These are phyloP conservation scores for Scylla paramamosain DNA, from an alignment of 1,140 invertebrate species.

Conservation along the genomic window DNA sequence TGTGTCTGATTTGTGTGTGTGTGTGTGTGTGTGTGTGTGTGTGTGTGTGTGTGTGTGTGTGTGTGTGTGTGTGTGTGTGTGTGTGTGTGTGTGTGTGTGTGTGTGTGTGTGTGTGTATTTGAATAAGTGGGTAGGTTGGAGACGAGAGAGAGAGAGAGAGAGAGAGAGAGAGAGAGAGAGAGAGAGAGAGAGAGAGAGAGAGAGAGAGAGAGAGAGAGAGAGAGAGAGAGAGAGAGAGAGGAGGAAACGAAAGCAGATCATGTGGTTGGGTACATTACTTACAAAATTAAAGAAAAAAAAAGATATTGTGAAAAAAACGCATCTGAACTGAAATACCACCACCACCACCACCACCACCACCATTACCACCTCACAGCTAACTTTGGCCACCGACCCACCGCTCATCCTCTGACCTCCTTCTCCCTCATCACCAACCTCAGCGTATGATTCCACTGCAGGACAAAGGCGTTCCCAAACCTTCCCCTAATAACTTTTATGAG, in stretches of 20 bases:
- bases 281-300: too few species aligned
- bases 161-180: not conserved
- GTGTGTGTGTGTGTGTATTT: not conserved
- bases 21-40: not conserved
- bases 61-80: slow-evolving; percentile 40
- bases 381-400: too few species aligned
- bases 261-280: too few species aligned
- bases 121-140: not conserved
- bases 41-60: slow-evolving; percentile 38
- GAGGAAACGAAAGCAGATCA: not conserved
- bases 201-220: slow-evolving; percentile 24
- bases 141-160: not conserved
- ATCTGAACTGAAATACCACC: not conserved
- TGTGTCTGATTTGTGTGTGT: too few species aligned
- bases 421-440: too few species aligned
- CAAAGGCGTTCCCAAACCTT: too few species aligned
- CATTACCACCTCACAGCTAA: too few species aligned
- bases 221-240: slow-evolving; percentile 30
- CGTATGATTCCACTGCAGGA: too few species aligned
- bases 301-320: not conserved
- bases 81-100: slow-evolving; percentile 43
- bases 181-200: not conserved
- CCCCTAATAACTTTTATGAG: too few species aligned
- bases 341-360: too few species aligned
- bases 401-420: too few species aligned